Percentiles rank a stretch among this genome's conserved stretches.
These are phyloP conservation scores for Manacus vitellinus DNA, from an alignment of 2,113 vertebrate genomes.

Conservation along the genomic window DNA sequence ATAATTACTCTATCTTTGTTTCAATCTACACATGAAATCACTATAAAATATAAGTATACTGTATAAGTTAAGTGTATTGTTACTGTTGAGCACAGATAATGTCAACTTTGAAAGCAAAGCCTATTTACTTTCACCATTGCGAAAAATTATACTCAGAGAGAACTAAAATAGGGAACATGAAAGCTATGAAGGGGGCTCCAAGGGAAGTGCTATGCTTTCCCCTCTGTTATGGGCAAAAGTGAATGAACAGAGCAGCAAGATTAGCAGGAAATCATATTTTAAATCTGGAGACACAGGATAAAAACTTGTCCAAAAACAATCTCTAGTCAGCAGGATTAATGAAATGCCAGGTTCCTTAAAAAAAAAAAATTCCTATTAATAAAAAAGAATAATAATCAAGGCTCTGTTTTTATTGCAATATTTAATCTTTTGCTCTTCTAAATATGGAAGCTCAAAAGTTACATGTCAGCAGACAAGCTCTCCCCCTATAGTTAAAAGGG, in stretches of 20 bases:
- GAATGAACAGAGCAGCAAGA: neutral
- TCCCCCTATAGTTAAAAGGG: neutral
- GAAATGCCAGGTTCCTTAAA: neutral
- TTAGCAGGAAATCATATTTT: neutral
- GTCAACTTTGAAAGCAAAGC: conserved; percentile 7
- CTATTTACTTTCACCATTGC: neutral
- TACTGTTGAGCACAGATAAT: conserved; percentile 6
- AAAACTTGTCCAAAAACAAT: neutral
- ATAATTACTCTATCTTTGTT: neutral
- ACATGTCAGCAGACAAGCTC: neutral
- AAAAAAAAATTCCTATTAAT: neutral
- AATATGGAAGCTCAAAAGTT: neutral
- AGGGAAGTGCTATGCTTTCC: neutral
- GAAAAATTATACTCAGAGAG: neutral
- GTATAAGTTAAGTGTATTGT: conserved; percentile 11
- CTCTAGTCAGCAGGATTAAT: neutral
- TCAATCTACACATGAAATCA: neutral
- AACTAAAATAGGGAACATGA: neutral
- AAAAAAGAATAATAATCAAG: neutral
- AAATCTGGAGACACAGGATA: neutral
- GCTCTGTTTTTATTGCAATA: neutral
- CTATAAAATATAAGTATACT: conserved; percentile 3
- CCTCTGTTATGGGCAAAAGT: neutral
- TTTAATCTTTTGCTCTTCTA: neutral
- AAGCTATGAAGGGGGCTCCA: neutral